Evolutionary conservation across 2,113 vertebrate genomes (phyloP).

Genomic region (Xyrauchen texanus): DNA sequence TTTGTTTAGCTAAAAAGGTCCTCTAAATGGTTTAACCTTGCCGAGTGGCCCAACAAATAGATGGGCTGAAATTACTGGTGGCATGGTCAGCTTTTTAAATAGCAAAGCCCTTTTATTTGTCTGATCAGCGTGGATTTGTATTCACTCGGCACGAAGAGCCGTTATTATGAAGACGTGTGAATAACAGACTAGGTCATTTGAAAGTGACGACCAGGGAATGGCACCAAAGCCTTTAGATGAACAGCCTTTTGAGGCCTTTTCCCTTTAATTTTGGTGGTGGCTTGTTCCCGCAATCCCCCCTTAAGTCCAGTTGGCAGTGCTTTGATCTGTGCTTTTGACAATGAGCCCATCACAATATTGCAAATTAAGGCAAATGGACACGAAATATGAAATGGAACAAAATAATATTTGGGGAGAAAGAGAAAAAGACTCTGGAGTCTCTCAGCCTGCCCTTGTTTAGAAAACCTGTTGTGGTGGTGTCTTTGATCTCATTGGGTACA

Average conservation of each 20-base stretch:
- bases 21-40: slow-evolving; percentile 50
- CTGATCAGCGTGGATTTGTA: slow-evolving; percentile 29
- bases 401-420: slow-evolving; percentile 54
- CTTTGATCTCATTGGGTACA: neutral
- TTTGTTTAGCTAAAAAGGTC: slow-evolving; percentile 41
- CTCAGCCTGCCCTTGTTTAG: neutral
- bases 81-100: slow-evolving; percentile 1
- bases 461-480: neutral
- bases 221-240: slow-evolving; percentile 59
- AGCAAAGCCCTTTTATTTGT: slow-evolving; percentile 29
- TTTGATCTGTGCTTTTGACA: slow-evolving; percentile 67
- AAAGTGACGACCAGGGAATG: slow-evolving; percentile 57
- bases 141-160: slow-evolving; percentile 47
- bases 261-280: slow-evolving; percentile 41
- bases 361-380: slow-evolving; percentile 62
- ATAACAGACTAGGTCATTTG: slow-evolving; percentile 50
- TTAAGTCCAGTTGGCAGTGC: slow-evolving; percentile 58
- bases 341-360: slow-evolving; percentile 65
- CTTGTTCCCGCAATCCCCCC: slow-evolving; percentile 47
- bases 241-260: slow-evolving; percentile 42
- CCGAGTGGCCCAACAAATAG: slow-evolving; percentile 17
- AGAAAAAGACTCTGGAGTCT: neutral
- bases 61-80: slow-evolving; percentile 14
- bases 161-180: slow-evolving; percentile 38
- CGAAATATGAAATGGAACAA: slow-evolving; percentile 44